Evolutionary conservation across 2,113 vertebrate genomes (phyloP), one percentile per base, ranked within the genome.

Genomic region (Clinocottus analis): DNA sequence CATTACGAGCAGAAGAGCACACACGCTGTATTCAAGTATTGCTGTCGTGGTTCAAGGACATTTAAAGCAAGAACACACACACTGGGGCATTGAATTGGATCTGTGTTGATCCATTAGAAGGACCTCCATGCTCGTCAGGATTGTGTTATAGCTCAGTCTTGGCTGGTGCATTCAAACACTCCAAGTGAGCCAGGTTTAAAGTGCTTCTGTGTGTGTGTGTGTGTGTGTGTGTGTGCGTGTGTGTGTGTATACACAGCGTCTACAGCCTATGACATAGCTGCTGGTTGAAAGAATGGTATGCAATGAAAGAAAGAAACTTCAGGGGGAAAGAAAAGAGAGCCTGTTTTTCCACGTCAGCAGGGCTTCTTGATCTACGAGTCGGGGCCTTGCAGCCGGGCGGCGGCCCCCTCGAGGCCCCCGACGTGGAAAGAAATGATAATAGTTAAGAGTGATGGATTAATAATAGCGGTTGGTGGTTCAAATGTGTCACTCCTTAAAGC

Each of bases 81-180:
- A 77, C 73, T 78, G 59, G 31, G 3, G 58, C 79, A 70, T 71
- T 85, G 82, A 89, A 49, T 41, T 75, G 89, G 75, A 66, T 77
- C 72, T 35, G 75, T 86, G 88, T 79, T 43, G 83, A 85, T 87
- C 83, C 85, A 87, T 91, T 89, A 91, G 80, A 33, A 67, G 77
- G 90, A 91, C 90, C 89, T 89, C 87, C 87, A 35, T 87, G 89
- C 85, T 89, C 51, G 86, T 64, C 75, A 4, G 77, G 83, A 77
- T 79, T 85, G 83, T 72, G 80, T 55, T 82, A 56, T 66, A 68
- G 75, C 76, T 1, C 7, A 39, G 75, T 82, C 78, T 88, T 86
- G 88, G 88, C 90, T 64, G 55, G 53, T 85, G 84, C 59, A 29
- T 90, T 86, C 87, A 85, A 92, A 87, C 88, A 80, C 43, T 77